Evolutionary conservation across 64 coral and sea anemone genomes (phyloP).

Genomic region (Astreopora myriophthalma): DNA sequence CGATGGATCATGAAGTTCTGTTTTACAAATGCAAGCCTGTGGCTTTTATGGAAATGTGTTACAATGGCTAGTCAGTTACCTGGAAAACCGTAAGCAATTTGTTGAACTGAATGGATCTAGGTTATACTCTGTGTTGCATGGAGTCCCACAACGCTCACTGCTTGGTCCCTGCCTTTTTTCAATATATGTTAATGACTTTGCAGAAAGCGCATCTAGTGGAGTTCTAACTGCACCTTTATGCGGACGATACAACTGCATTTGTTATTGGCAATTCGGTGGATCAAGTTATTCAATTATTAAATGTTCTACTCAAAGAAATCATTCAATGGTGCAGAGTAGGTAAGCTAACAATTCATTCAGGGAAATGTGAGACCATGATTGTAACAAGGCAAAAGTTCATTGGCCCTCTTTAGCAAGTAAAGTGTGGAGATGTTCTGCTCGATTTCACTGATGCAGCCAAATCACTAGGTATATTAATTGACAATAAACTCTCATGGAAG

Average conservation of each 20-base stretch:
- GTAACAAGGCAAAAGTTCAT: background rate
- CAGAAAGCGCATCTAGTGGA: background rate
- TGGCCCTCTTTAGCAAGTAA: background rate
- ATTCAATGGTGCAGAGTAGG: background rate
- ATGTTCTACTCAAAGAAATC: background rate
- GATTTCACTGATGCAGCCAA: background rate
- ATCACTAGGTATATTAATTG: background rate
- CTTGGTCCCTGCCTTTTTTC: background rate
- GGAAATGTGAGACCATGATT: background rate
- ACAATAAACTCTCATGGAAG: background rate
- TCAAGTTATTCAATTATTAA: background rate
- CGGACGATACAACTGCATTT: background rate
- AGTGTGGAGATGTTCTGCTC: background rate
- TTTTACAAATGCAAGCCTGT: slow-evolving; percentile 30
- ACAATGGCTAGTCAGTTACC: background rate
- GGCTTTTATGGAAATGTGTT: slow-evolving; percentile 18
- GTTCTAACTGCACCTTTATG: background rate
- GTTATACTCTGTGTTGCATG: background rate
- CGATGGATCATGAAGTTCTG: background rate
- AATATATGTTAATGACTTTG: background rate
- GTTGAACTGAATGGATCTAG: background rate
- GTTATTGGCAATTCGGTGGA: background rate
- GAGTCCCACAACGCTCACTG: background rate
- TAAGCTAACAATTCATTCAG: background rate
- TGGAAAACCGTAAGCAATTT: background rate